Conservation (phyloP, 2,797 vertebrate genomes). For the Chiroxiphia lanceolata region DNA sequence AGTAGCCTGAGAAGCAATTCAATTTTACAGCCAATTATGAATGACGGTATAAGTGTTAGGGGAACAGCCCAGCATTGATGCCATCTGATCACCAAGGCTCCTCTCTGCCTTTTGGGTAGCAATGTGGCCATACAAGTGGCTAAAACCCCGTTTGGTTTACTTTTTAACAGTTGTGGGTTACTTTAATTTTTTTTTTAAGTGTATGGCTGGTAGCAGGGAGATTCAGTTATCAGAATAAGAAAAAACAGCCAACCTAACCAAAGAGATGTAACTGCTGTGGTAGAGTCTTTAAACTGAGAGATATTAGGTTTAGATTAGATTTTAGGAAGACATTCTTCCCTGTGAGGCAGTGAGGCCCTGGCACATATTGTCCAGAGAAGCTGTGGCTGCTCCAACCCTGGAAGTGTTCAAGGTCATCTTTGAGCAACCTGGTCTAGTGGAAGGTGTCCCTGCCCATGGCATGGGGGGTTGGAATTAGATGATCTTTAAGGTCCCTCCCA, state of each 20-base stretch:
- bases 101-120: background rate
- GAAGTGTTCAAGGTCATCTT: background rate
- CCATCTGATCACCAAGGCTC: background rate
- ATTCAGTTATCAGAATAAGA: background rate
- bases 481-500: background rate
- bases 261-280: background rate
- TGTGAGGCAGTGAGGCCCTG: background rate
- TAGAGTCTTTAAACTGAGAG: background rate
- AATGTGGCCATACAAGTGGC: background rate
- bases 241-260: background rate
- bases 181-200: background rate
- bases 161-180: background rate
- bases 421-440: background rate
- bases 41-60: background rate
- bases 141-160: background rate
- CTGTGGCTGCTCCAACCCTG: background rate
- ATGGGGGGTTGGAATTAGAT: background rate
- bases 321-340: background rate
- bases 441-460: background rate
- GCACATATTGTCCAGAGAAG: background rate
- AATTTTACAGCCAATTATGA: slow-evolving; percentile 29
- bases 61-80: background rate
- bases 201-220: background rate
- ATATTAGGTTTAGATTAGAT: background rate
- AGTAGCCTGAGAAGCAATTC: background rate